phyloP scores from a whole-genome alignment of 2,888 invertebrate species.

The Tetanocera ferruginea region DNA sequence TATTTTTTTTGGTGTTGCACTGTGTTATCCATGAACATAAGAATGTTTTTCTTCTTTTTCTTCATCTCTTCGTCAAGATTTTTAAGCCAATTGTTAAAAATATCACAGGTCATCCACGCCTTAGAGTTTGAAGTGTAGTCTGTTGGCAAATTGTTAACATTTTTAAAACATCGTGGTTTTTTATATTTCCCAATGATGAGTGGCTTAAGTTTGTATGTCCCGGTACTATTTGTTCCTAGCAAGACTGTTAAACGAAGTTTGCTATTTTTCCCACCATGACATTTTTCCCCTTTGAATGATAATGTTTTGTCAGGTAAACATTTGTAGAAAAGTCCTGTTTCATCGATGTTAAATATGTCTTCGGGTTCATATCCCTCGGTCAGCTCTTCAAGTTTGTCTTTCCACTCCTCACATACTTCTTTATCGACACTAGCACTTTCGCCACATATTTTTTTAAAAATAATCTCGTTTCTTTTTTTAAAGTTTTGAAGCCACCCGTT shows the following conservation, averaged over 20 bases:
- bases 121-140: conserved; percentile 54
- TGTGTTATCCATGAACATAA: conserved; percentile 17
- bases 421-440: conserved; percentile 19
- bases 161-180: conserved; percentile 60
- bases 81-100: conserved; percentile 37
- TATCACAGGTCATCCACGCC: conserved; percentile 55
- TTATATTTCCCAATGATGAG: conserved; percentile 59
- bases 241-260: conserved; percentile 59
- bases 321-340: conserved; percentile 58
- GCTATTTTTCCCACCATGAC: conserved; percentile 55
- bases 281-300: conserved; percentile 58
- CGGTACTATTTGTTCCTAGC: conserved; percentile 59
- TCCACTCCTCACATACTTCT: conserved; percentile 25
- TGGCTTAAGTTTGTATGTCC: conserved; percentile 56
- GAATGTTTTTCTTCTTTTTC: conserved; percentile 31
- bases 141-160: conserved; percentile 52
- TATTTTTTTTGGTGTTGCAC: no score
- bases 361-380: conserved; percentile 25
- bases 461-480: conserved; percentile 20
- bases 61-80: conserved; percentile 19
- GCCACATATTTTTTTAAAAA: conserved; percentile 31
- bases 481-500: conserved; percentile 17
- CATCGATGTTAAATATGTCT: conserved; percentile 41
- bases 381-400: conserved; percentile 18
- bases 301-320: conserved; percentile 55